Conservation (phyloP, 2,888 invertebrate species). For the Scaptomyza reducta region DNA sequence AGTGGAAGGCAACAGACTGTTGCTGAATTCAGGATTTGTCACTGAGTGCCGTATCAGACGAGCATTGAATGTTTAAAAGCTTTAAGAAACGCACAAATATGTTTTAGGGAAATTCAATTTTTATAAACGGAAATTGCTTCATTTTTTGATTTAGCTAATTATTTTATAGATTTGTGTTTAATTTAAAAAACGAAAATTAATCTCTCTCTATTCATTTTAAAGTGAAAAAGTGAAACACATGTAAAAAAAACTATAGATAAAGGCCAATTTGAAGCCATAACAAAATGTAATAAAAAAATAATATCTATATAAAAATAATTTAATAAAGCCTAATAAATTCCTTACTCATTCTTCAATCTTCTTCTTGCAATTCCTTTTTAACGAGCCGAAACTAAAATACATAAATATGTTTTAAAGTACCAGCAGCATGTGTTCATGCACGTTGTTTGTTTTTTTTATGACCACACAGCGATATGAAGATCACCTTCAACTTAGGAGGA, state of each 20-base stretch:
- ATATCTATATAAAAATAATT: not conserved
- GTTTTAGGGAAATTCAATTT: no score
- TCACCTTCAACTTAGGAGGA: constrained; percentile 16
- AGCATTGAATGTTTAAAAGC: constrained; percentile 19
- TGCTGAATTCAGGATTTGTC: constrained; percentile 49
- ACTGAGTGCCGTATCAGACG: constrained; percentile 11
- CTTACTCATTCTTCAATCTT: not conserved
- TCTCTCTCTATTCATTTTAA: no score
- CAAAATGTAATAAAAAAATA: not conserved
- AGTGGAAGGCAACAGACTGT: constrained; percentile 68
- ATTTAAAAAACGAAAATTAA: no score
- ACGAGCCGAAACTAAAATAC: not conserved
- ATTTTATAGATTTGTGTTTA: no score
- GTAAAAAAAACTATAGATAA: no score
- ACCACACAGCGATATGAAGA: constrained; percentile 40
- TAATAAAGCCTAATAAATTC: not conserved
- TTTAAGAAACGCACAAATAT: not conserved
- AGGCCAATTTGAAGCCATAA: no score
- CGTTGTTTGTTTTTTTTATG: constrained; percentile 35
- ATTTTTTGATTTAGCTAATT: no score
- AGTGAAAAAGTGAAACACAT: no score
- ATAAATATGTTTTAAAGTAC: not conserved
- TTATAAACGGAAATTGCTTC: no score
- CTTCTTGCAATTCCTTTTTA: not conserved
- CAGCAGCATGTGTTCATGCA: constrained; percentile 26